phyloP scores from a whole-genome alignment of 1,140 invertebrate species.

The Aphis gossypii region DNA sequence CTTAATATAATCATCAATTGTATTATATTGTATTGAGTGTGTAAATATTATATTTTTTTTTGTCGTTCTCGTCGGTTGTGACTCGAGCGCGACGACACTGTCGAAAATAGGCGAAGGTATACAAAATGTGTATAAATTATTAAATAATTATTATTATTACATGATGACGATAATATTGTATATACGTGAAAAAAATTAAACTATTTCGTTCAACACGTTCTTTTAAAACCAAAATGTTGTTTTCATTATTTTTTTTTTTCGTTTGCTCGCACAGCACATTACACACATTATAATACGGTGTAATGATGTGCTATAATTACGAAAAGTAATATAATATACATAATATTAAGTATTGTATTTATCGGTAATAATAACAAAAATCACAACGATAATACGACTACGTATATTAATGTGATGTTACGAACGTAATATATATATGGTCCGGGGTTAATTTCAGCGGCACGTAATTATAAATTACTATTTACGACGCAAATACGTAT shows the following conservation, averaged over 20 bases:
- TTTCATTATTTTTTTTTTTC: not conserved
- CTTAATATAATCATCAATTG: not conserved
- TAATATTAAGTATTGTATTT: not conserved
- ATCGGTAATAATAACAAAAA: not conserved
- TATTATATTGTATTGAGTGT: not conserved
- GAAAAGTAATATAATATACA: too few relatives aligned
- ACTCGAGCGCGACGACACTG: not conserved
- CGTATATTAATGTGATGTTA: not conserved
- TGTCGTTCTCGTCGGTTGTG: not conserved
- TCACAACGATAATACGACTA: too few relatives aligned
- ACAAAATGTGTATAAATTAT: not conserved
- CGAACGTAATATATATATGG: not conserved
- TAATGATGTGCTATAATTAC: too few relatives aligned
- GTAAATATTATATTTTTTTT: not conserved
- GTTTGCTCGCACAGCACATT: not conserved
- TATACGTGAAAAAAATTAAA: slow-evolving; percentile 23
- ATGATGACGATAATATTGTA: not conserved
- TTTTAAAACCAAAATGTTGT: not conserved
- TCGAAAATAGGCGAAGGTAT: not conserved
- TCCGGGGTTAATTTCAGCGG: not conserved
- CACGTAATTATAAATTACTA: not conserved
- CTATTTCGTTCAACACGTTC: not conserved
- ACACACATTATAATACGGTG: not conserved
- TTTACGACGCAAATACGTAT: not conserved
- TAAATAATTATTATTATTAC: not conserved